Base-by-base conservation (phyloP, 2,888 invertebrate genomes). In the Papilio protenor region DNA sequence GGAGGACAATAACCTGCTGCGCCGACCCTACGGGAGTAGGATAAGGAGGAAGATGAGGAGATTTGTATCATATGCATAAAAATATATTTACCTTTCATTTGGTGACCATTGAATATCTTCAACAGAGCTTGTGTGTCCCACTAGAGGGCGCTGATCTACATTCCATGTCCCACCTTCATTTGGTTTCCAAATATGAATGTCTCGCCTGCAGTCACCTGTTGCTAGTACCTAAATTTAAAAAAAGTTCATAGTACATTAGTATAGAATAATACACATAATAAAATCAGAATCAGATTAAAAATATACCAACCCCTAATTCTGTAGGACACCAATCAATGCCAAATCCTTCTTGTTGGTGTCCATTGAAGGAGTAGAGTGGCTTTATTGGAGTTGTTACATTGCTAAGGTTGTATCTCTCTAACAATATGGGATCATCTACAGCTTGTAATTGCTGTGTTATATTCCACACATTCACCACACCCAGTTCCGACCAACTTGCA, bases 61-160 rank as follows among this genome's bases (percentile, higher is more conserved):
- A 27, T 27, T 27, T 3, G 3, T 27, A 27, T 27, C 2, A 27
- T 27, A 27, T 27, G 27, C 3, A 27, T 27, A 27, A 27, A 27
- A 27, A 27, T 27, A 27, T 27, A 74, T 23, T 66, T 61, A 91
- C 95, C 92, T 95, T 94, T 99, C 99, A 92, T 97, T 99, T 1
- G 99, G 99, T 79, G 99, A 99, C 99, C 99, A 99, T 87, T 99
- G 99, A 81, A 99, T 95, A 91, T 99, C 99, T 95, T 99, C 99
- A 16, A 99, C 98, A 47, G 99, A 99, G 72, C 96, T 96, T 27
- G 97, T 97, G 89, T 99, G 99, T 0, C 98, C 99, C 73, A 96
- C 94, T 77, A 98, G 95, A 0, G 99, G 98, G 73, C 97, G 95
- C 89, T 98, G 98, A 91, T 99, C 98, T 1, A 99, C 98, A 83